These are phyloP conservation scores for Rhinichthys osculus DNA, from an alignment of 2,797 vertebrate species.

Conservation along the genomic window DNA sequence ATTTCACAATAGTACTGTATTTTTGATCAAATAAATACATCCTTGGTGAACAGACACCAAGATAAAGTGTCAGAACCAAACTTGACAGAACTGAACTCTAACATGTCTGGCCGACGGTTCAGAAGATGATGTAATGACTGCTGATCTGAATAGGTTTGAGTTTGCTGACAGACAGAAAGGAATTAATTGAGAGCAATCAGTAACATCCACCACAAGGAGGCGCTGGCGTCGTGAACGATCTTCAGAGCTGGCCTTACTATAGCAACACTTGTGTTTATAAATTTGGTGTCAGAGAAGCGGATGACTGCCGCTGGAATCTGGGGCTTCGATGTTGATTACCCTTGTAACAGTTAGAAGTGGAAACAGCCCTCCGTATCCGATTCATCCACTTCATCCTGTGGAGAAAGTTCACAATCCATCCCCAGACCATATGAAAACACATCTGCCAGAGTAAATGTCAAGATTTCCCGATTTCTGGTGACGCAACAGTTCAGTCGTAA, in stretches of 20 bases:
- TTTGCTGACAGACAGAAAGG: slow-evolving; percentile 48
- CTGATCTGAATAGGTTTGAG: slow-evolving; percentile 41
- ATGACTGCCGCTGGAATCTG: slow-evolving; percentile 44
- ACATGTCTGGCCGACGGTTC: not conserved
- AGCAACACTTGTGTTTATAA: slow-evolving; percentile 63
- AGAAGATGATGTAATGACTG: not conserved
- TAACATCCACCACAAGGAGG: slow-evolving; percentile 34
- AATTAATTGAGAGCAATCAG: slow-evolving; percentile 5
- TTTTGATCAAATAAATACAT: not conserved
- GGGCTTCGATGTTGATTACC: slow-evolving; percentile 39
- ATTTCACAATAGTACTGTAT: not conserved
- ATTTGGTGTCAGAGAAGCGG: slow-evolving; percentile 47
- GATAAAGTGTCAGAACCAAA: slow-evolving; percentile 3
- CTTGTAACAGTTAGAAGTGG: slow-evolving; percentile 42
- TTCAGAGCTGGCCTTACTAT: slow-evolving; percentile 36
- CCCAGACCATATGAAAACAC: slow-evolving; percentile 41
- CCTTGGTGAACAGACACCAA: not conserved
- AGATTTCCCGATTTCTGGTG: not conserved
- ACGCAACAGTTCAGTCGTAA: not conserved
- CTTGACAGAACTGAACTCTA: slow-evolving; percentile 36
- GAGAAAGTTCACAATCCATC: slow-evolving; percentile 43
- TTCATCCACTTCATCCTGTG: slow-evolving; percentile 33
- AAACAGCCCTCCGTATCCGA: slow-evolving; percentile 26
- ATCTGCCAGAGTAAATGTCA: not conserved
- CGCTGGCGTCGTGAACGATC: not conserved